Base-by-base conservation (phyloP, 2,797 vertebrate genomes). In the Aphelocoma californica region DNA sequence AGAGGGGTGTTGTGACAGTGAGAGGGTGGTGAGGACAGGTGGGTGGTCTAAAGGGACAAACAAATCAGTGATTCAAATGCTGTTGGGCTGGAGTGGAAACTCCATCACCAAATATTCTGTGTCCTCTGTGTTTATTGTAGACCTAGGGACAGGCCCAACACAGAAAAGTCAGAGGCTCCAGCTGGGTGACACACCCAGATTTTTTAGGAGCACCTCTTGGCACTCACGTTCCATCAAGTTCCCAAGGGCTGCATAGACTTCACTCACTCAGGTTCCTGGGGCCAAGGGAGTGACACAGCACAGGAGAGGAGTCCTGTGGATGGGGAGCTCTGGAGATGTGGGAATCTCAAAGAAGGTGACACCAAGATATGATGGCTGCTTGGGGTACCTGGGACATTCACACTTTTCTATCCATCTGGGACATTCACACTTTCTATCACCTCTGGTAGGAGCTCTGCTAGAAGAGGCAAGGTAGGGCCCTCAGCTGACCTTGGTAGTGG, bases 341-440 rank as follows among this genome's bases (percentile, higher is more conserved):
- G 12, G 34, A 83, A 60, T 24, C 7, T 45, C 53, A 36, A 8
- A n/a, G 72, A 32, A 69, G 26, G 24, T 20, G 51, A 38, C 26
- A 11, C 24, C 0, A 1, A 80, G 44, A 36, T 14, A 4, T 36
- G 51, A n/a, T 1, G 7, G n/a, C 13, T 60, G 13, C 50, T 57
- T 2, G 0, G 20, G 13, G 18, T 40, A 42, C 36, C 24, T 40
- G 56, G 60, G 38, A 19, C 32, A 15, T 38, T 70, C 29, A 18
- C 23, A 7, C 7, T 74, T 45, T 54, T 81, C 25, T 38, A 4
- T 42, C 34, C 38, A 12, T 6, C 7, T 1, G 12, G 56, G 42
- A 19, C 32, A 15, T 38, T 66, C 29, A 28, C 23, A 7, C 7
- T 71, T 45, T n/a, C 15, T 38, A 10, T 60, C 11, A 5, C 3